A percentile compares a stretch with the other conserved stretches of the same genome.
phyloP scores from a whole-genome alignment of 1,140 invertebrate genomes.

The Drosophila nannoptera region DNA sequence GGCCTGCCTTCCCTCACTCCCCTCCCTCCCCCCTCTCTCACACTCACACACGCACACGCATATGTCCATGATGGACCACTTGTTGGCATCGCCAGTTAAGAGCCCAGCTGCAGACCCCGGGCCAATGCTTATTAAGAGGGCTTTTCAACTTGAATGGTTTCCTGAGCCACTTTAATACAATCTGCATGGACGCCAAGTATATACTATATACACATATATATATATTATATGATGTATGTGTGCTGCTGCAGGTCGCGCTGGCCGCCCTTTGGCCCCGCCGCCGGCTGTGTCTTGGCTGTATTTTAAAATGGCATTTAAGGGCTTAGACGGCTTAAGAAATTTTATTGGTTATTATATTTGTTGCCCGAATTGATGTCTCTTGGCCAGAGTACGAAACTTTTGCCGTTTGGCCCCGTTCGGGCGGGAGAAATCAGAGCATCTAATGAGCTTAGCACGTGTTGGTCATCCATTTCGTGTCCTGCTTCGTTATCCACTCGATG shows the following conservation, averaged over 20 bases:
- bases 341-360: constrained; percentile 76
- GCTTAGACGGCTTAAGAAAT: constrained; percentile 72
- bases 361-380: constrained; percentile 45
- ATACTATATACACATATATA: constrained; percentile 7
- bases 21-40: not conserved
- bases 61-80: constrained; percentile 32
- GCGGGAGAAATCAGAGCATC: constrained; percentile 57
- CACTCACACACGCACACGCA: not conserved
- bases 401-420: constrained; percentile 4
- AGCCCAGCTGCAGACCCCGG: constrained; percentile 27
- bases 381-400: constrained; percentile 14
- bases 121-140: constrained; percentile 73
- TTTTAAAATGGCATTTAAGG: constrained; percentile 75
- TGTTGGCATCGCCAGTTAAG: constrained; percentile 47
- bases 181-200: constrained; percentile 10
- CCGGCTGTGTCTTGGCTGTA: constrained; percentile 34
- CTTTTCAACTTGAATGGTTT: constrained; percentile 73
- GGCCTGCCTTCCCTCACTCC: not conserved
- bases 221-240: not conserved
- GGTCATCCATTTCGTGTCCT: constrained; percentile 55
- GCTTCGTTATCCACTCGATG: constrained; percentile 9
- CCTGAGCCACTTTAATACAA: constrained; percentile 49
- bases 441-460: constrained; percentile 75
- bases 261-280: constrained; percentile 22
- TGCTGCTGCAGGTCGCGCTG: constrained; percentile 17